Conservation (phyloP, 2,113 vertebrate genomes). For the Hassar affinis region DNA sequence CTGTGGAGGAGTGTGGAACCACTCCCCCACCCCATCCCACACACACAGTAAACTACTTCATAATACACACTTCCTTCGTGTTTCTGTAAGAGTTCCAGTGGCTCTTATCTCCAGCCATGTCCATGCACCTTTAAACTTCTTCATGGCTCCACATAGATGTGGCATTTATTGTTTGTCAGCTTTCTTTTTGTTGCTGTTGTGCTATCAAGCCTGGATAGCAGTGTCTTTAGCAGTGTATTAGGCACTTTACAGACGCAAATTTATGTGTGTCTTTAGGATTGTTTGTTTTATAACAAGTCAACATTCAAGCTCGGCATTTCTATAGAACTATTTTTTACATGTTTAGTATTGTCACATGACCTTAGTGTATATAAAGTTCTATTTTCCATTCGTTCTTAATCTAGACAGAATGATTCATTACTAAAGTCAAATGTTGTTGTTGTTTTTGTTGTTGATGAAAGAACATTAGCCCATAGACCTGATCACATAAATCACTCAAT, state of each 20-base stretch:
- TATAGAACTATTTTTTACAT: neutral
- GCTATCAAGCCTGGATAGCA: neutral
- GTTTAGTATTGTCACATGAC: neutral
- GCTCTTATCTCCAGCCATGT: slow-evolving; percentile 26
- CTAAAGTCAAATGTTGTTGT: neutral
- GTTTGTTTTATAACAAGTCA: neutral
- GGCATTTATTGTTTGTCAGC: neutral
- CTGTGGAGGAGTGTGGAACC: slow-evolving; percentile 43
- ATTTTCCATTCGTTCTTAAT: neutral
- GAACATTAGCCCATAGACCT: neutral
- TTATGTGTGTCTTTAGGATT: neutral
- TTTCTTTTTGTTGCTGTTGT: neutral
- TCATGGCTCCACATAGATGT: neutral
- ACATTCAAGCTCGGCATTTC: neutral
- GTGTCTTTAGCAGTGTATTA: neutral
- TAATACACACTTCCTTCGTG: slow-evolving; percentile 25
- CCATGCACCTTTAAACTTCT: slow-evolving; percentile 6
- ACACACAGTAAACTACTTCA: slow-evolving; percentile 20
- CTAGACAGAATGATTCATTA: neutral
- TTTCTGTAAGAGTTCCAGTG: slow-evolving; percentile 62
- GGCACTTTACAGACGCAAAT: neutral
- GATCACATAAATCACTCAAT: neutral
- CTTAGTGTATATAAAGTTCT: neutral
- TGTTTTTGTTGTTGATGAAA: neutral
- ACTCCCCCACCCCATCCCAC: slow-evolving; percentile 32